These are phyloP conservation scores for Buathra laborator DNA, from an alignment of 2,888 invertebrate genomes.

Conservation along the genomic window DNA sequence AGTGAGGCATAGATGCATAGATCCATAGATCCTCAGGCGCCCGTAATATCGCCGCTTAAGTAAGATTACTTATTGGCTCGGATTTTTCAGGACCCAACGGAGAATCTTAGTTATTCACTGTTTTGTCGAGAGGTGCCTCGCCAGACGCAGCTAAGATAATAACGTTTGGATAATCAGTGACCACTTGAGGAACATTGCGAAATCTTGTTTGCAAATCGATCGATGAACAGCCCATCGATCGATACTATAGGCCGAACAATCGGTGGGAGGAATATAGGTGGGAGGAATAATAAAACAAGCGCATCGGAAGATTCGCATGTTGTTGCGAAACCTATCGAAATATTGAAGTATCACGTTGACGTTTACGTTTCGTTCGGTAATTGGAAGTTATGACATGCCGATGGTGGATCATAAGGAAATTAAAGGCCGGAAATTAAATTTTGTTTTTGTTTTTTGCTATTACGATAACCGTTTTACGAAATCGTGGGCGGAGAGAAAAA, in stretches of 20 bases:
- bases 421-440: no score
- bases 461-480: no score
- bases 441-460: no score
- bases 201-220: constrained; percentile 50
- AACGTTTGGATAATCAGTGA: constrained; percentile 46
- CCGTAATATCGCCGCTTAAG: constrained; percentile 30
- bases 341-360: not conserved
- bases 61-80: constrained; percentile 31
- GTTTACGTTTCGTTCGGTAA: no score
- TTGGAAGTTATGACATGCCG: no score
- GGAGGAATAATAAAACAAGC: not conserved
- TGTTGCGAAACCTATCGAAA: not conserved
- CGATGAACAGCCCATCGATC: constrained; percentile 1
- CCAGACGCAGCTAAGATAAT: constrained; percentile 23
- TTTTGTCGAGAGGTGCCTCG: not conserved
- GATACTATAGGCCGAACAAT: not conserved
- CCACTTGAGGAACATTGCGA: constrained; percentile 44
- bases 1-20: not conserved
- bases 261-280: constrained; percentile 1
- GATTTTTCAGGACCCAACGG: not conserved
- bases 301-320: constrained; percentile 10
- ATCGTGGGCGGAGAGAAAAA: no score
- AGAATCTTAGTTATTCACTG: constrained; percentile 5
- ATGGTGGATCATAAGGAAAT: no score
- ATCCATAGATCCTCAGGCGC: constrained; percentile 4